Evolutionary conservation across 2,888 invertebrate species (phyloP).

Genomic region (Drosophila histrio): DNA sequence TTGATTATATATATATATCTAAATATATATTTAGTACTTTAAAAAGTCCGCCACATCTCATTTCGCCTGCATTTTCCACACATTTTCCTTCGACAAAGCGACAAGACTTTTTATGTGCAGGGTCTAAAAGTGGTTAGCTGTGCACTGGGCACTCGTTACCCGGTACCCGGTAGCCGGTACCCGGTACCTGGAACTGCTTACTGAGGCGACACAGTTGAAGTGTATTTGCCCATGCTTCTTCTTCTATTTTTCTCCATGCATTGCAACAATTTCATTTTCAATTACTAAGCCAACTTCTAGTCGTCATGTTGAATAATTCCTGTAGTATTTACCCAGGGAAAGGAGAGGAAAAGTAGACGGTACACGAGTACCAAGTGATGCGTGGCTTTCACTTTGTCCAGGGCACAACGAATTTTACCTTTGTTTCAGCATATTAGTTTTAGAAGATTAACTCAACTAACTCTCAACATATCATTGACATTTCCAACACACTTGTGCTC

Average conservation of each 20-base stretch:
- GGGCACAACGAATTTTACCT: conserved; percentile 2
- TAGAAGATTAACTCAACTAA: conserved; percentile 15
- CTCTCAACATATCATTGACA: background rate
- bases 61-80: no score
- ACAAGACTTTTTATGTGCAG: background rate
- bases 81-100: no score
- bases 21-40: no score
- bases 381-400: conserved; percentile 23
- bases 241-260: conserved; percentile 4
- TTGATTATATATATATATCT: no score
- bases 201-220: conserved; percentile 28
- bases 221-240: conserved; percentile 27
- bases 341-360: no score
- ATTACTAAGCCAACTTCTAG: conserved; percentile 54
- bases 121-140: background rate
- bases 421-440: conserved; percentile 33
- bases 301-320: conserved; percentile 11
- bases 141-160: background rate
- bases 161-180: background rate
- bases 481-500: background rate
- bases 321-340: background rate
- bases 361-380: conserved; percentile 7
- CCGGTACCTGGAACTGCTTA: background rate
- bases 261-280: conserved; percentile 67
- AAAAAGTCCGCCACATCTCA: no score